These are phyloP conservation scores for Archocentrus centrarchus DNA, from an alignment of 2,113 vertebrate species.

Conservation along the genomic window DNA sequence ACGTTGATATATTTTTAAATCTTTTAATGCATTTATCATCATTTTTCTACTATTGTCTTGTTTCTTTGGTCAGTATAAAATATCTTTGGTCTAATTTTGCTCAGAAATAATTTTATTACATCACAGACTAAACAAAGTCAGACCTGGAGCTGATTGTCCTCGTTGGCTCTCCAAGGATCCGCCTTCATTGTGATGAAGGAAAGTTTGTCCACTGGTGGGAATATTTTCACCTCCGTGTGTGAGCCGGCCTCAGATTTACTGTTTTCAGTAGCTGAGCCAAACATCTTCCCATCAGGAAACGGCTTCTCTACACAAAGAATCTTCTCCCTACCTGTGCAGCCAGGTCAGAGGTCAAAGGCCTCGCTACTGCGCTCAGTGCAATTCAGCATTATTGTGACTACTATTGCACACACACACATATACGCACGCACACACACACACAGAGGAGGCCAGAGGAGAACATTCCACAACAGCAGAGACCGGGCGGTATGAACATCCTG, in stretches of 20 bases:
- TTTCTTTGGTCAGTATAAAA: too few relatives aligned
- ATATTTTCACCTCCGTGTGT: neutral
- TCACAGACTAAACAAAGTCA: neutral
- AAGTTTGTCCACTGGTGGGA: neutral
- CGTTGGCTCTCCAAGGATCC: neutral
- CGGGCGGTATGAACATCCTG: slow-evolving; percentile 76
- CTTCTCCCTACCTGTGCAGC: slow-evolving; percentile 21
- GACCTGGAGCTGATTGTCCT: neutral
- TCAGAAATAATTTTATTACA: too few relatives aligned
- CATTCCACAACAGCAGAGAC: slow-evolving; percentile 75
- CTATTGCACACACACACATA: neutral
- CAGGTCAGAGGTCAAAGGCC: slow-evolving; percentile 51
- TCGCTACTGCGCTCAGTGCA: slow-evolving; percentile 16
- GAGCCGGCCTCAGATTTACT: slow-evolving; percentile 29
- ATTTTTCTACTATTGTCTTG: too few relatives aligned
- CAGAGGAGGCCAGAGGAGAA: slow-evolving; percentile 57
- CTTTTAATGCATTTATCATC: too few relatives aligned
- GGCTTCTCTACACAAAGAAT: neutral
- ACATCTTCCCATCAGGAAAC: slow-evolving; percentile 38
- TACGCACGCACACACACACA: neutral
- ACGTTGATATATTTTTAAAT: too few relatives aligned
- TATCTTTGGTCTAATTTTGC: too few relatives aligned
- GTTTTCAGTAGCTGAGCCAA: slow-evolving; percentile 9
- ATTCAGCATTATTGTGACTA: slow-evolving; percentile 24
- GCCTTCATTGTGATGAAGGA: neutral